Evolutionary conservation across 2,797 vertebrate species (phyloP).

Genomic region (Poeciliopsis infans): DNA sequence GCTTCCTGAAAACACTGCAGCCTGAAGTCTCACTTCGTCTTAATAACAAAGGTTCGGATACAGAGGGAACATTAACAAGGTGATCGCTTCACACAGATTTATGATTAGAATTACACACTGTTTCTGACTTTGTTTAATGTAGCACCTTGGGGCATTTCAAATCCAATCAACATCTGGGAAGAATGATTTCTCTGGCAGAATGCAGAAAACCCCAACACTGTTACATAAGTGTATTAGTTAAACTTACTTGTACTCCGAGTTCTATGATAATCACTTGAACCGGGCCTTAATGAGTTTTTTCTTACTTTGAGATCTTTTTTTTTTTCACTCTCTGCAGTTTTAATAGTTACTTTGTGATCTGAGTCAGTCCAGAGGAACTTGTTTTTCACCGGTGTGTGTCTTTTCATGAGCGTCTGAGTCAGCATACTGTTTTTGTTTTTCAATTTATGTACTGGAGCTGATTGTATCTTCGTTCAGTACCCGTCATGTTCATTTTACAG

Average conservation of each 20-base stretch:
- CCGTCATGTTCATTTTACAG: neutral
- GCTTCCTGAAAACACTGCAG: constrained; percentile 40
- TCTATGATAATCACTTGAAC: neutral
- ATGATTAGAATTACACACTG: constrained; percentile 41
- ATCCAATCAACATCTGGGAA: constrained; percentile 28
- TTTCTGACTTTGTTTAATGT: constrained; percentile 40
- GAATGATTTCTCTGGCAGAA: constrained; percentile 15
- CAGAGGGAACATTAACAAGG: constrained; percentile 33
- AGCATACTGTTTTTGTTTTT: neutral
- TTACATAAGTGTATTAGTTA: constrained; percentile 8
- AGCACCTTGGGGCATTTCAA: constrained; percentile 22
- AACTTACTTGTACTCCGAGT: neutral
- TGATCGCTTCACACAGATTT: constrained; percentile 50
- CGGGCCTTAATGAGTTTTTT: neutral
- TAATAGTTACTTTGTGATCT: neutral
- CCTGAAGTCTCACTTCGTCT: constrained; percentile 40
- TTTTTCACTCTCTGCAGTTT: neutral
- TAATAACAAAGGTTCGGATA: constrained; percentile 42
- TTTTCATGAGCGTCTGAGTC: neutral
- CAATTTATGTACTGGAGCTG: neutral
- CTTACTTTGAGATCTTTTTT: neutral
- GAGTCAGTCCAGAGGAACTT: neutral
- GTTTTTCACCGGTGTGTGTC: neutral
- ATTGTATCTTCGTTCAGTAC: neutral
- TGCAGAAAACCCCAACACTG: constrained; percentile 12